Base-by-base conservation (phyloP, 2,797 vertebrate genomes). In the Phoxinus dragarum region DNA sequence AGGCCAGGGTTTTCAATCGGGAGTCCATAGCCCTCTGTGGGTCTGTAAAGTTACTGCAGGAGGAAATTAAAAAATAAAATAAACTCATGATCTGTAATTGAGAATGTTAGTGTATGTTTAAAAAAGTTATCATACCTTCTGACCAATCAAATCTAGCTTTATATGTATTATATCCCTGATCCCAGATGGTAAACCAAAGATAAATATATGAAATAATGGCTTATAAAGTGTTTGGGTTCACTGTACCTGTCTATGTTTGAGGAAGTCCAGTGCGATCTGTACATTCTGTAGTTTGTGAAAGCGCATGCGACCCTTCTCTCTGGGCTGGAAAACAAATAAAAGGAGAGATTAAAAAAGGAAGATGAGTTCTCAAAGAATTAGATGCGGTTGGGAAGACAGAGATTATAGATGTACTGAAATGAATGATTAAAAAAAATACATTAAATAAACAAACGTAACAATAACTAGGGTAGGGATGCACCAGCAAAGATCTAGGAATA, bases 231-330 rank as follows among this genome's bases (percentile, higher is more conserved):
- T 31, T 56, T 1, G 5, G 5, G 6, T 81, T 34, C 14, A 61
- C 17, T 92, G 83, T 86, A 98, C 98, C 97, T 99, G 97, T 90
- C 98, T 95, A 87, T 97, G 98, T 80, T 97, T 97, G 89, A 99
- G 96, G 89, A 99, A 99, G 89, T 99, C 97, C 95, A 99, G 94
- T 68, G 98, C 98, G 0, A 99, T 99, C 95, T 98, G 98, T 3
- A 99, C 98, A 0, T 99, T 99, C 95, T 99, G 98, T 90, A 99
- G 94, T 85, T 98, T 98, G 94, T 99, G 98, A 94, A 98, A 99
- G 12, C 98, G 97, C 98, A 99, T 98, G 71, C 97, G 93, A 2
- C 98, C 98, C 88, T 98, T 99, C 91, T 99, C 97, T 54, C 91
- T 90, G 5, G 95, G 94, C 96, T 96, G 92, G 0, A 75, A 16